Base-by-base conservation (phyloP, 2,888 invertebrate species). In the Orchesellides sinensis region DNA sequence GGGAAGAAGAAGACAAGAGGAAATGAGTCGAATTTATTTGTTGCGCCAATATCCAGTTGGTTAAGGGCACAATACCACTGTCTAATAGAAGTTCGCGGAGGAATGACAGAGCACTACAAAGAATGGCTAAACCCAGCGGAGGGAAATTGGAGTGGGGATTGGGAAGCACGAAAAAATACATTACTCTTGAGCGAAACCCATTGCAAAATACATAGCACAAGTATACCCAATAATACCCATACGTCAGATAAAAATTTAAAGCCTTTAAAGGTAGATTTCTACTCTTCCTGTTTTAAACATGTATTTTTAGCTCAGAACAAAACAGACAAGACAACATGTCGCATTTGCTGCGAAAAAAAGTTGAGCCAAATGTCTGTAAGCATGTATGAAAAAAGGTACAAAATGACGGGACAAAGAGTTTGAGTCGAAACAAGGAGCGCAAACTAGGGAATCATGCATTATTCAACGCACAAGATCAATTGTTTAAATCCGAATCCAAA, bases 401-500 rank as follows among this genome's bases (percentile, higher is more conserved):
- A 1, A 17, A 1, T 19, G 6, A 52, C 3, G 21, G 5, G 21
- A 52, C 6, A 21, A 5, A 52, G 21, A 59, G 59, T 52, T 52
- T 19, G 2, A 17, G 23, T 6, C 12, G 52, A 52, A 52, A 21
- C 21, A 52, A 17, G 52, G 21, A 52, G 21, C 65, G 5, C 27
- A 68, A 68, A 27, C 49, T 17, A 29, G 19, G 27, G 49, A 29
- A 73, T 83, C 83, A 83, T 83, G 70, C 77, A 83, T 83, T 68
- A 83, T 83, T 83, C 83, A 83, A 72, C 83, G 69, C 72, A 66
- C 65, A 65, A 70, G 83, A 83, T 78, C 83, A 83, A 83, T 78
- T 83, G 83, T 73, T 78, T 68, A 72, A 72, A 78, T 79, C 79
- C 77, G 56, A 77, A 77, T 79, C 79, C 77, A 77, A 69, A 77